phyloP scores from a whole-genome alignment of 2,113 vertebrate genomes.

The Lonchura striata region DNA sequence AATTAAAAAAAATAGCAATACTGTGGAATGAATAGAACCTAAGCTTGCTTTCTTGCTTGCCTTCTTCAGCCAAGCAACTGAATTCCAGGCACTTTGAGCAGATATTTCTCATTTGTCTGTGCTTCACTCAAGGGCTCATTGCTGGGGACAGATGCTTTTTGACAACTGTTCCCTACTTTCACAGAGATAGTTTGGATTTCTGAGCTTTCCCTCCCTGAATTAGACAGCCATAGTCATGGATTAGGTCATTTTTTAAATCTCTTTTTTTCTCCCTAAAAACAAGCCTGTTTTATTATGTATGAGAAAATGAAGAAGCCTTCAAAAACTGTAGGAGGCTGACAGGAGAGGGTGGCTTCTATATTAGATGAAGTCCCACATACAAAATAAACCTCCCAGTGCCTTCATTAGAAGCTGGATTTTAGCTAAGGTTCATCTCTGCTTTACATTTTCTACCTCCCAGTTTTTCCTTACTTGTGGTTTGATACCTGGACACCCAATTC shows the following conservation, averaged over 20 bases:
- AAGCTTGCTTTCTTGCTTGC: neutral
- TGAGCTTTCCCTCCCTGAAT: neutral
- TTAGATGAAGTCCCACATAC: neutral
- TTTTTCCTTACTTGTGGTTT: neutral
- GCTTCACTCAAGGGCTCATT: neutral
- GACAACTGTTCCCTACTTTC: neutral
- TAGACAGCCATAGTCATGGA: neutral
- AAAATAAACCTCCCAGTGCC: neutral
- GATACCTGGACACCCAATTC: neutral
- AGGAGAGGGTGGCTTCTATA: conserved; percentile 2
- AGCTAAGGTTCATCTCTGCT: neutral
- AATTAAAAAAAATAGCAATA: neutral
- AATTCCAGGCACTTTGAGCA: neutral
- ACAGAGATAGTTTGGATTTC: neutral
- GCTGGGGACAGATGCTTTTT: neutral
- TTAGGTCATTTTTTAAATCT: neutral
- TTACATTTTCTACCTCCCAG: neutral
- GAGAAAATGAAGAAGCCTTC: conserved; percentile 5
- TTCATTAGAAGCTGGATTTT: neutral
- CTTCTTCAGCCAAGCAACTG: neutral
- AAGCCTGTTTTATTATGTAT: neutral
- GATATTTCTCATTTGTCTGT: neutral
- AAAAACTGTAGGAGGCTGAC: neutral
- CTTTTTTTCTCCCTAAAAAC: neutral
- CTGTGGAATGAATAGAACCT: neutral